A percentile compares a stretch with the other conserved stretches of the same genome.
phyloP scores from a whole-genome alignment of 2,797 vertebrate genomes.

The Falco berigora region DNA sequence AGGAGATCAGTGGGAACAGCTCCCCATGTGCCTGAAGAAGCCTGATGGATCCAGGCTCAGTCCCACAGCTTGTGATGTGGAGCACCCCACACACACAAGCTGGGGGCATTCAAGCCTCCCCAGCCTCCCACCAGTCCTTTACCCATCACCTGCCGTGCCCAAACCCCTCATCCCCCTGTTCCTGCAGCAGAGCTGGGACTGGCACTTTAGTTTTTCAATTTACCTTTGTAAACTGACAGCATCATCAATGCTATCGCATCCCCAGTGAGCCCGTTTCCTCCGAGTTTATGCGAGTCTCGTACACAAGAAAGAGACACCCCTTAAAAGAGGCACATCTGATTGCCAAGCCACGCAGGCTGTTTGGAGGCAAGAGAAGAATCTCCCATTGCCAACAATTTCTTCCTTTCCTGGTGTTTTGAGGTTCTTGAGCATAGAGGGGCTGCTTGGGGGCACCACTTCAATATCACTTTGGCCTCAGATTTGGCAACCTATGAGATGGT shows the following conservation, averaged over 20 bases:
- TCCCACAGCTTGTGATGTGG: not conserved
- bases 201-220: not conserved
- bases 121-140: not conserved
- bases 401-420: not conserved
- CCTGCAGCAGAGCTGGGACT: not conserved
- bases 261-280: not conserved
- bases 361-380: not conserved
- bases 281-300: not conserved
- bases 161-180: not conserved
- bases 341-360: not conserved
- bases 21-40: accelerated
- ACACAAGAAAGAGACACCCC: not conserved
- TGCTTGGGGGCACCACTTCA: not conserved
- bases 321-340: not conserved
- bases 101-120: accelerated
- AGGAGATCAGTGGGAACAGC: not conserved
- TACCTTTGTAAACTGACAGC: accelerated
- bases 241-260: accelerated
- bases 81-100: not conserved
- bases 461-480: not conserved
- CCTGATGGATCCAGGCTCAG: not conserved
- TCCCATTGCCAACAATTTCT: not conserved
- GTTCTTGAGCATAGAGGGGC: not conserved
- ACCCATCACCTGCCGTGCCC: not conserved
- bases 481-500: not conserved